Conservation (phyloP, 2,888 invertebrate species). For the Leucania comma region DNA sequence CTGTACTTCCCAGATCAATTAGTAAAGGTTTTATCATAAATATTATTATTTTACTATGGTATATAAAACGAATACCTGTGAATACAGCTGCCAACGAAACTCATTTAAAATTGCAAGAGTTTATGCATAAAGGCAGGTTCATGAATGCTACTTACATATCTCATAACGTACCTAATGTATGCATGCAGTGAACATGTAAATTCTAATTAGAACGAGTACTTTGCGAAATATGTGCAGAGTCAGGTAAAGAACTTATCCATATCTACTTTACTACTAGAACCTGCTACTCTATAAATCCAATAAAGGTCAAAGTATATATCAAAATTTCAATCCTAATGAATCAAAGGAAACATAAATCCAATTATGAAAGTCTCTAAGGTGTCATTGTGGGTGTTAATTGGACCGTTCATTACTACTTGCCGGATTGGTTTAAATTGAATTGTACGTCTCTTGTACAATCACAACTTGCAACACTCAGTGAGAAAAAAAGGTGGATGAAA, state of each 20-base stretch:
- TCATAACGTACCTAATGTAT: constrained; percentile 45
- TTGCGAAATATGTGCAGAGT: constrained; percentile 35
- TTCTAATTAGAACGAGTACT: constrained; percentile 33
- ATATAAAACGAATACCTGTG: not conserved
- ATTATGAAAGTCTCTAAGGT: constrained; percentile 51
- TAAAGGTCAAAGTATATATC: constrained; percentile 28
- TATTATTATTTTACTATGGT: too few species aligned
- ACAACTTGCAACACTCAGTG: constrained; percentile 56
- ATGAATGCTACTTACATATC: constrained; percentile 43
- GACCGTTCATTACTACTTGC: constrained; percentile 41
- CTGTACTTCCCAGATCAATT: not conserved
- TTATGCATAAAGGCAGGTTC: constrained; percentile 30
- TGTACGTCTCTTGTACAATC: constrained; percentile 59
- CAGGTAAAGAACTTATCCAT: not conserved
- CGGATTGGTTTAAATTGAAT: constrained; percentile 53
- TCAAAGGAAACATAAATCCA: constrained; percentile 47
- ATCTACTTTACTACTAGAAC: constrained; percentile 5
- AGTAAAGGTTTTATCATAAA: not conserved
- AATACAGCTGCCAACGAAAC: not conserved
- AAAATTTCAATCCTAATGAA: constrained; percentile 28
- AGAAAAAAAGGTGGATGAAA: constrained; percentile 59
- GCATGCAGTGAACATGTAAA: constrained; percentile 34
- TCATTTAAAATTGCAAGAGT: constrained; percentile 15
- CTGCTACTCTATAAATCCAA: constrained; percentile 3
- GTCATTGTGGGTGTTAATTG: constrained; percentile 61